Evolutionary conservation across 2,113 vertebrate genomes (phyloP).

Genomic region (Paratilapia polleni): DNA sequence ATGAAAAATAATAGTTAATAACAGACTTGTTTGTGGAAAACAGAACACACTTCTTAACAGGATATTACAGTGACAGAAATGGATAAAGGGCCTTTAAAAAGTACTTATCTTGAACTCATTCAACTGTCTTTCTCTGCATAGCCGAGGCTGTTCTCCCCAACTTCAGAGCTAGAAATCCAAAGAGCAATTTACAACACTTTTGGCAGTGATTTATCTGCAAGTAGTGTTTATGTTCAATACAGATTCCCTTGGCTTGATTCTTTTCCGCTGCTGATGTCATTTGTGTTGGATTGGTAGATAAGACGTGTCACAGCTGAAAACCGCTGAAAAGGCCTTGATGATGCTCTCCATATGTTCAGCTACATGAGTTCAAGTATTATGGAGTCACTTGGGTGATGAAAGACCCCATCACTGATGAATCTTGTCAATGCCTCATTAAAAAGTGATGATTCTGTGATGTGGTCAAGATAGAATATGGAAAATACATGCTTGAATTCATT

Average conservation of each 20-base stretch:
- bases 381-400: constrained; percentile 57
- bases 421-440: constrained; percentile 51
- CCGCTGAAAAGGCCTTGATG: constrained; percentile 51
- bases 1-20: constrained; percentile 44
- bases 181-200: constrained; percentile 17
- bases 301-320: constrained; percentile 45
- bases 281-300: constrained; percentile 45
- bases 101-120: constrained; percentile 16
- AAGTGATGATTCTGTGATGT: constrained; percentile 17
- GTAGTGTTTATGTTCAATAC: constrained; percentile 34
- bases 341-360: constrained; percentile 66
- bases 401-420: constrained; percentile 53
- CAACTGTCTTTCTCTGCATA: background rate
- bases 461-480: constrained; percentile 6
- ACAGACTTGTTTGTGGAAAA: constrained; percentile 18
- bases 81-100: background rate
- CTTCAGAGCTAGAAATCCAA: constrained; percentile 24
- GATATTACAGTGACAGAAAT: constrained; percentile 12
- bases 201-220: constrained; percentile 23
- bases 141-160: background rate
- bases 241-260: constrained; percentile 35
- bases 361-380: constrained; percentile 61
- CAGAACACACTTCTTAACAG: constrained; percentile 1
- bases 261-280: constrained; percentile 26
- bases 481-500: background rate